Evolutionary conservation across 2,888 invertebrate genomes (phyloP).

Genomic region (Sympetrum striolatum): DNA sequence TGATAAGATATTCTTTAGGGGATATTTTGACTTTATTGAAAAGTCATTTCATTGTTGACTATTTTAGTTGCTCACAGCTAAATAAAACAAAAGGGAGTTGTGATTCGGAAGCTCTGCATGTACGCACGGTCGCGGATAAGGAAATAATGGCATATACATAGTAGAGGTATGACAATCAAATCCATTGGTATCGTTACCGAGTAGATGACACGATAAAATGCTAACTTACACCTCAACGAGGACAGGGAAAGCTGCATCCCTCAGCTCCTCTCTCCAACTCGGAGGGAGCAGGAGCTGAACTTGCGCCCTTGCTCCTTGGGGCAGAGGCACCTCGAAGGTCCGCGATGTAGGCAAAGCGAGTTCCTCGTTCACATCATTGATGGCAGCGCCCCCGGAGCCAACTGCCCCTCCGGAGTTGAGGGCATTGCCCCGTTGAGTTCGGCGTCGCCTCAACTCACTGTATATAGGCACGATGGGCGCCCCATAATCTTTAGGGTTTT

Average conservation of each 20-base stretch:
- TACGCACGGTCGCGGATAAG: too few species aligned
- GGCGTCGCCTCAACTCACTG: conserved; percentile 7
- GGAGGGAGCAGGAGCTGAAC: conserved; percentile 89
- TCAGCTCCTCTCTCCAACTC: conserved; percentile 82
- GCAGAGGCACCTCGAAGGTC: conserved; percentile 84
- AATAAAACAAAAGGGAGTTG: too few species aligned
- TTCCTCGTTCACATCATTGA: conserved; percentile 61
- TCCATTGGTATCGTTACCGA: too few species aligned
- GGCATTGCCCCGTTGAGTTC: background rate
- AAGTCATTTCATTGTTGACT: too few species aligned
- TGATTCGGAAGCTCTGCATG: too few species aligned
- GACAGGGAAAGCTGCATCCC: conserved; percentile 87
- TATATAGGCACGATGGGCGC: conserved; percentile 27
- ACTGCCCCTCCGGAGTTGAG: background rate
- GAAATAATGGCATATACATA: too few species aligned
- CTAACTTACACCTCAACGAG: conserved; percentile 82
- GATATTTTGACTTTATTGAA: too few species aligned
- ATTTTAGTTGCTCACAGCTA: too few species aligned
- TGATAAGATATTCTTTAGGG: too few species aligned
- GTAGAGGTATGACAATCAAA: too few species aligned
- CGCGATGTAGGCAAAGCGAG: conserved; percentile 83
- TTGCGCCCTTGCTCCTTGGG: conserved; percentile 85
- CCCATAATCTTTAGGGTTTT: background rate
- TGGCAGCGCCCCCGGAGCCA: background rate
- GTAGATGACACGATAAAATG: too few species aligned